Evolutionary conservation across 2,113 vertebrate genomes (phyloP).

Genomic region (Psittacus erithacus): DNA sequence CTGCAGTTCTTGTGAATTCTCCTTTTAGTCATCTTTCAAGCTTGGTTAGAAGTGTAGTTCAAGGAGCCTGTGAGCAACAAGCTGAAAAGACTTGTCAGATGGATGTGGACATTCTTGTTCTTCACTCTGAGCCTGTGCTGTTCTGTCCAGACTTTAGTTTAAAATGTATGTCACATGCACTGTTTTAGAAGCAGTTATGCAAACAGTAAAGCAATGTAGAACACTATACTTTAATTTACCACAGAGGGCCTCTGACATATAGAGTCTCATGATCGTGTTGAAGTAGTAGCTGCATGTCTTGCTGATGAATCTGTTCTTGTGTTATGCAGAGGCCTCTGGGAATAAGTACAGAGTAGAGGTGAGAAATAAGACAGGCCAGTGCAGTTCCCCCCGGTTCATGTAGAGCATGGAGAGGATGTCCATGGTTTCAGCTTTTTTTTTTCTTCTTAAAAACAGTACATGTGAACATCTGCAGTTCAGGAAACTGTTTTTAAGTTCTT

Average conservation of each 20-base stretch:
- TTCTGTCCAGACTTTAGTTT: neutral
- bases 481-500: neutral
- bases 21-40: neutral
- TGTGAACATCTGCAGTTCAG: neutral
- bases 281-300: neutral
- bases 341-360: neutral
- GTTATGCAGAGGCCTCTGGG: neutral
- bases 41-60: neutral
- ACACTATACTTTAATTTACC: slow-evolving; percentile 10
- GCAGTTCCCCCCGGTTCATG: neutral
- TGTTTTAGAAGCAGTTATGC: neutral
- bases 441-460: neutral
- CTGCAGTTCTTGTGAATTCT: neutral
- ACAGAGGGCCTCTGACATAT: neutral
- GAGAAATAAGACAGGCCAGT: neutral
- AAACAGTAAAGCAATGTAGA: slow-evolving; percentile 9
- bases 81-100: neutral
- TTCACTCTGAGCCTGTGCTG: neutral
- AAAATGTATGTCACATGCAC: slow-evolving; percentile 5
- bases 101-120: neutral
- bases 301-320: neutral
- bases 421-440: neutral
- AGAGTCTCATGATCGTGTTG: slow-evolving; percentile 21
- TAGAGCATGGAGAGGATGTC: neutral
- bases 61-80: neutral